phyloP scores from a whole-genome alignment of 2,888 invertebrate genomes.

The Pyrgus malvae region DNA sequence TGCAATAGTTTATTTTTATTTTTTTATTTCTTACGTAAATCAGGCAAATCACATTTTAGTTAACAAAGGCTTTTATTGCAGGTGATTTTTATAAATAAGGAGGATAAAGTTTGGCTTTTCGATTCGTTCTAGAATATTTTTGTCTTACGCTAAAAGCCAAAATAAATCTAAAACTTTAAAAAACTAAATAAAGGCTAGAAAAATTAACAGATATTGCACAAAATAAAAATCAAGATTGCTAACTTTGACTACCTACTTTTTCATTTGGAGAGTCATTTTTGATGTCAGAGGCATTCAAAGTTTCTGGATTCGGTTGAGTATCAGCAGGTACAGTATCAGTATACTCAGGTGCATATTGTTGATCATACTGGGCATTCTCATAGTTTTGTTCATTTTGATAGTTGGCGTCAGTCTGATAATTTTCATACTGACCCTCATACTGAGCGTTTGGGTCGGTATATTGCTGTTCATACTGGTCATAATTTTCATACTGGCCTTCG shows the following conservation, averaged over 20 bases:
- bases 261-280: slow-evolving; percentile 49
- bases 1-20: too few relatives aligned
- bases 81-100: too few relatives aligned
- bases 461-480: slow-evolving; percentile 56
- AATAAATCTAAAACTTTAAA: background rate
- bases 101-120: too few relatives aligned
- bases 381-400: slow-evolving; percentile 55
- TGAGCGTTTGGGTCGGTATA: slow-evolving; percentile 55
- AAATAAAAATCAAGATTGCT: slow-evolving; percentile 49
- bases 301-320: slow-evolving; percentile 29
- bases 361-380: slow-evolving; percentile 50
- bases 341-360: slow-evolving; percentile 47
- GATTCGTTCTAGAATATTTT: background rate
- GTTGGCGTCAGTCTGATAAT: slow-evolving; percentile 53
- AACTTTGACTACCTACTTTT: slow-evolving; percentile 60
- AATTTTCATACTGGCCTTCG: slow-evolving; percentile 59
- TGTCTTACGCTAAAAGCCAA: background rate
- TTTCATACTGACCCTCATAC: slow-evolving; percentile 56
- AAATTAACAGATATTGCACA: slow-evolving; percentile 63
- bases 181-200: slow-evolving; percentile 41
- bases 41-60: too few relatives aligned
- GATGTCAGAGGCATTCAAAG: slow-evolving; percentile 32
- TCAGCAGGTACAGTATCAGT: slow-evolving; percentile 34
- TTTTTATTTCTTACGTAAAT: too few relatives aligned
- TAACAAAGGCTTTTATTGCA: too few relatives aligned